Base-by-base conservation (phyloP, 2,113 vertebrate genomes). In the Oreotrochilus melanogaster region DNA sequence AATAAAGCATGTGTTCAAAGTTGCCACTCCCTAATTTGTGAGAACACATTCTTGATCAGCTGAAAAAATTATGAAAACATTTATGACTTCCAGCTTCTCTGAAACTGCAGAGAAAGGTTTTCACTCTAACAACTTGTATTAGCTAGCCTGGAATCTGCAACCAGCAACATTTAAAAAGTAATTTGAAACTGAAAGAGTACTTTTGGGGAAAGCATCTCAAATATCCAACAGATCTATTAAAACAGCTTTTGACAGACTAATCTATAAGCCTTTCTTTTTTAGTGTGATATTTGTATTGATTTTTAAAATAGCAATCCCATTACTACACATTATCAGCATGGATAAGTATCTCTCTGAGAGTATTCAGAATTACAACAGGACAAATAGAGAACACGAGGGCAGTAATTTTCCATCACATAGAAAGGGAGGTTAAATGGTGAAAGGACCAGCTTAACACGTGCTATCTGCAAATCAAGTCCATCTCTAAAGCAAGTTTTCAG, bases 301-400 rank as follows among this genome's bases (percentile, higher is more conserved):
- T 97, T 97, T 93, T 90, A 86, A 97, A 95, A 96, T 94, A 93
- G 86, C 92, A 70, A 92, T 74, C 88, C 95, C 96, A 97, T 97
- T 97, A 97, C 94, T 86, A 92, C 94, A 96, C 96, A 97, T 96
- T 97, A 97, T 93, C 79, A 86, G 95, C 94, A 93, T 51, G 47
- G 92, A 88, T 82, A 93, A 94, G 72, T 79, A 80, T 86, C 94
- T 91, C 78, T 76, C 54, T 0, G 18, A 54, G 56, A 80, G 88
- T 92, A 83, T 93, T 95, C 76, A 80, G 67, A 43, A 56, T 50
- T 88, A 42, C 56, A 83, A 45, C 62, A 92, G 86, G 83, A 88
- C 60, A 78, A 54, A 80, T 45, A 42, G 22, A 90, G 82, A 90
- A 88, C 43, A 67, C 2, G 56, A 94, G 88, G 79, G 79, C 91